Conservation (phyloP, 2,113 vertebrate species). For the Rhombomys opimus region DNA sequence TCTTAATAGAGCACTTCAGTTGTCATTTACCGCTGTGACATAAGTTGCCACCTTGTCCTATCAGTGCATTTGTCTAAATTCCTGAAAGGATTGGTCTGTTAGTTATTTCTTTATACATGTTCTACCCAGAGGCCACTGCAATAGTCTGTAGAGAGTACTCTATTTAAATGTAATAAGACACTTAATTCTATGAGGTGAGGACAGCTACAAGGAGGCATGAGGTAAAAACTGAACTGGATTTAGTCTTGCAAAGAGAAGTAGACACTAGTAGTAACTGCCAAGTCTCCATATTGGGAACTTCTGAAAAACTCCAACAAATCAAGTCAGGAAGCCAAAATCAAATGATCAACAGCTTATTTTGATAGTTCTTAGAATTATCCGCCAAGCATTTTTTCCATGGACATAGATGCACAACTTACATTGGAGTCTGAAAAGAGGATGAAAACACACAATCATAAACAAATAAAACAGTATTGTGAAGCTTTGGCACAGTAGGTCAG, state of each 20-base stretch:
- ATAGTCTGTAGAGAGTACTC: neutral
- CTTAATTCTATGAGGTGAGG: neutral
- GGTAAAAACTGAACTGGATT: neutral
- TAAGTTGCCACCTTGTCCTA: neutral
- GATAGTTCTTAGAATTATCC: neutral
- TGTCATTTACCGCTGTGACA: neutral
- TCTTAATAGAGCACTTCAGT: neutral
- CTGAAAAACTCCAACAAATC: neutral
- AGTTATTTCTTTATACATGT: neutral
- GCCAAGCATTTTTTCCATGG: neutral
- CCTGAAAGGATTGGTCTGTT: neutral
- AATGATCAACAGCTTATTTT: neutral
- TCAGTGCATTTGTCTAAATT: conserved; percentile 4
- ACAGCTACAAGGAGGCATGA: neutral
- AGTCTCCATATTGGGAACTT: neutral
- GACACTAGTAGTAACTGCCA: neutral
- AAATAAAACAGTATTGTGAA: neutral
- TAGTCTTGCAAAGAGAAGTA: conserved; percentile 47
- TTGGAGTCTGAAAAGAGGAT: neutral
- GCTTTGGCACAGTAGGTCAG: neutral
- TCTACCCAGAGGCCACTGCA: neutral
- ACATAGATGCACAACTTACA: neutral
- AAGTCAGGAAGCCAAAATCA: neutral
- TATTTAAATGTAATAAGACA: conserved; percentile 5
- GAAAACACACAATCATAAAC: neutral